Evolutionary conservation across 2,797 vertebrate genomes (phyloP).

Genomic region (Lycodopsis pacificus): DNA sequence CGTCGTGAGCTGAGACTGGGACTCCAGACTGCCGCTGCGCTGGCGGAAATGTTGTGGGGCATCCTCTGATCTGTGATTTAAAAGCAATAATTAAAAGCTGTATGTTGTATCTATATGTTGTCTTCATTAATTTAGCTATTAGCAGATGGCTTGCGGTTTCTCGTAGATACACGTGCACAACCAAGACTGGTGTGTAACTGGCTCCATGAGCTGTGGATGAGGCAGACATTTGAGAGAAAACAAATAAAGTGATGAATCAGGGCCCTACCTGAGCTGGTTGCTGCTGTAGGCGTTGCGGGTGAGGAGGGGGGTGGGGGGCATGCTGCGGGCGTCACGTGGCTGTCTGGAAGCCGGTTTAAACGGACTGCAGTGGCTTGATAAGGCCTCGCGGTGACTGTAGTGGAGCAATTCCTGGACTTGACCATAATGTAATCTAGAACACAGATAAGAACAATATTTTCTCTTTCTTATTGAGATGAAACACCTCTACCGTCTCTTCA

Average conservation of each 20-base stretch:
- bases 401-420: constrained; percentile 73
- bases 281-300: constrained; percentile 96
- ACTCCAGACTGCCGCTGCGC: constrained; percentile 95
- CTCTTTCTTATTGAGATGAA: constrained; percentile 42
- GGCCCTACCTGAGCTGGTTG: constrained; percentile 90
- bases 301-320: constrained; percentile 95
- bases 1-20: constrained; percentile 87
- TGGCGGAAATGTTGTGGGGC: constrained; percentile 88
- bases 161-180: neutral
- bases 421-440: constrained; percentile 79
- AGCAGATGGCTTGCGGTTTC: neutral
- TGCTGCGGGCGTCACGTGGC: constrained; percentile 89
- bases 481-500: constrained; percentile 4
- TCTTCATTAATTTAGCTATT: neutral
- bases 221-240: neutral
- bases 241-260: neutral
- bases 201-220: neutral
- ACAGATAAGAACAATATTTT: constrained; percentile 66
- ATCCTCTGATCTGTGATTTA: constrained; percentile 84
- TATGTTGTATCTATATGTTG: too few species aligned
- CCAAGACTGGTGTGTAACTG: neutral
- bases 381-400: constrained; percentile 81
- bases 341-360: constrained; percentile 86
- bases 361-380: constrained; percentile 89
- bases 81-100: neutral